These are phyloP conservation scores for Tetropium fuscum DNA, from an alignment of 2,888 invertebrate species.

Conservation along the genomic window DNA sequence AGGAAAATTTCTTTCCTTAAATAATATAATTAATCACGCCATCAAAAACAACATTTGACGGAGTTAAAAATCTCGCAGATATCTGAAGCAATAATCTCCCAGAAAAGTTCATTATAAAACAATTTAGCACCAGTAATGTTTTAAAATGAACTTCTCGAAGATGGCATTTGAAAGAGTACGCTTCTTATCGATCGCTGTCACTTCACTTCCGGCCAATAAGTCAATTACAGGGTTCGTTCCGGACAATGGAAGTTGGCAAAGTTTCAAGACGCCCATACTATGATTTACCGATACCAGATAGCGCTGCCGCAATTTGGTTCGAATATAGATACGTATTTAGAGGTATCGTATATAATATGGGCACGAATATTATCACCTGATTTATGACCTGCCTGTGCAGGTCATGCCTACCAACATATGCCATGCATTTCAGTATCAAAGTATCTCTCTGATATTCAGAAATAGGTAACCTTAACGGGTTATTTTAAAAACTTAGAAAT, in stretches of 20 bases:
- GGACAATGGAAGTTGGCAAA: conserved; percentile 65
- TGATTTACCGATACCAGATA: conserved; percentile 63
- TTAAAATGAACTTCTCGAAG: conserved; percentile 46
- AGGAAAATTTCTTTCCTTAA: conserved; percentile 9
- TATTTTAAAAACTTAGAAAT: no score
- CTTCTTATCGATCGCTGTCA: conserved; percentile 59
- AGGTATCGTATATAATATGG: conserved; percentile 57
- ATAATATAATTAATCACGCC: conserved; percentile 37
- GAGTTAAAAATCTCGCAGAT: conserved; percentile 33
- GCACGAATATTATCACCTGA: conserved; percentile 52
- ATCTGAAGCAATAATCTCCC: conserved; percentile 39
- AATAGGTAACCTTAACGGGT: no score
- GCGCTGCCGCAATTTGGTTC: conserved; percentile 59
- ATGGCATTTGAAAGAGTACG: conserved; percentile 54
- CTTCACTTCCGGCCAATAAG: conserved; percentile 65
- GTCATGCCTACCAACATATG: no score
- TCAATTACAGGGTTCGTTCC: conserved; percentile 64
- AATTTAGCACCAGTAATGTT: conserved; percentile 46
- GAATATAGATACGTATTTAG: conserved; percentile 61
- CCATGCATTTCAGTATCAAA: no score
- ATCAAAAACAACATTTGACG: conserved; percentile 36
- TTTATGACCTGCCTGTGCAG: conserved; percentile 46
- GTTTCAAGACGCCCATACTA: conserved; percentile 63
- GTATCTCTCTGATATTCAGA: no score
- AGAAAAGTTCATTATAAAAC: conserved; percentile 53